These are phyloP conservation scores for Camarhynchus parvulus DNA, from an alignment of 2,113 vertebrate genomes.

Conservation along the genomic window DNA sequence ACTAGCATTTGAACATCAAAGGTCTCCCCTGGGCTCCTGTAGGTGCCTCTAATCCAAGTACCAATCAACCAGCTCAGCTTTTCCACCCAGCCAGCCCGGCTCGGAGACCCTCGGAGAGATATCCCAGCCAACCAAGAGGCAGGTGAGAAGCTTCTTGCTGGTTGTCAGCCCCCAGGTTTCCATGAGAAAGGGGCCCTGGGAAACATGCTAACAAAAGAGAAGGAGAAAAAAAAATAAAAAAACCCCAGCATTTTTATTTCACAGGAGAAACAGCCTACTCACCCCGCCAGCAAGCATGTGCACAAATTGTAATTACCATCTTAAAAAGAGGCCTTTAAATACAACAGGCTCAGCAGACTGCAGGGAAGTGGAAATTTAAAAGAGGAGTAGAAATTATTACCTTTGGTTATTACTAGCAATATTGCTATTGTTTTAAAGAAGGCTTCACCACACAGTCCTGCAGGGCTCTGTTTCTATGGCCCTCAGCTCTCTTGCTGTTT, in stretches of 20 bases:
- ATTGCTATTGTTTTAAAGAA: background rate
- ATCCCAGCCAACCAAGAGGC: background rate
- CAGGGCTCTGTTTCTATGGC: background rate
- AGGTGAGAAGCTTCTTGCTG: background rate
- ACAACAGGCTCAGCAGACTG: background rate
- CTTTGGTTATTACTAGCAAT: background rate
- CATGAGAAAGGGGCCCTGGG: background rate
- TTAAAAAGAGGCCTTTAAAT: background rate
- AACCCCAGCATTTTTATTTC: background rate
- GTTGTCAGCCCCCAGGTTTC: background rate
- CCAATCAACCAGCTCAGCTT: conserved; percentile 13
- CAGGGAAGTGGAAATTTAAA: background rate
- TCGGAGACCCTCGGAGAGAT: background rate
- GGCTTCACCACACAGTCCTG: background rate
- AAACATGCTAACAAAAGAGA: background rate
- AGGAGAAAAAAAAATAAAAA: background rate
- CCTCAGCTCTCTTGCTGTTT: background rate
- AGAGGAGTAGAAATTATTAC: background rate
- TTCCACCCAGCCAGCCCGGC: background rate
- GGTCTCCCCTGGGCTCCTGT: conserved; percentile 38
- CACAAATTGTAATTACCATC: background rate
- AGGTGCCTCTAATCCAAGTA: conserved; percentile 35
- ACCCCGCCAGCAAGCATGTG: rapidly evolving
- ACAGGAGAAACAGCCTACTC: background rate
- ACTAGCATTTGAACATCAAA: conserved; percentile 24